phyloP scores from a whole-genome alignment of 2,888 invertebrate species.

The Cosmopolites sordidus region DNA sequence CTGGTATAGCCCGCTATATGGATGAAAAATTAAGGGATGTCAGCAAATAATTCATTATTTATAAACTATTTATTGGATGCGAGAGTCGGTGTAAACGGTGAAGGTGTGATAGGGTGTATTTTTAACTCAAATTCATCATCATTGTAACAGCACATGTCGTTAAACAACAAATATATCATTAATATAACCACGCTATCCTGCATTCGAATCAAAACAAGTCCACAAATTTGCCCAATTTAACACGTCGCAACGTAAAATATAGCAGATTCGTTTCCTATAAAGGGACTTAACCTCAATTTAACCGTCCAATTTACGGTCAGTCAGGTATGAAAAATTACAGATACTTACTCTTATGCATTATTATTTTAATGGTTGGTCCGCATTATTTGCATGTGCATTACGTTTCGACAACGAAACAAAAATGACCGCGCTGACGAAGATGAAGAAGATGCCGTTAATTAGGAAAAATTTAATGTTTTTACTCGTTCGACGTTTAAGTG shows the following conservation, averaged over 20 bases:
- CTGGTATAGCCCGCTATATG: too few species aligned
- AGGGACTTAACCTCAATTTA: slow-evolving; percentile 4
- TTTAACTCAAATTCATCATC: too few species aligned
- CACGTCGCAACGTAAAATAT: background rate
- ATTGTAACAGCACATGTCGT: too few species aligned
- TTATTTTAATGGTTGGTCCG: slow-evolving; percentile 6
- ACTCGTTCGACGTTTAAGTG: background rate
- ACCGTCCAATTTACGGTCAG: slow-evolving; percentile 4
- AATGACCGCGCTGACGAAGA: too few species aligned
- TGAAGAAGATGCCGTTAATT: background rate
- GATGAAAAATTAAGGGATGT: too few species aligned
- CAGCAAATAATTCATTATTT: too few species aligned
- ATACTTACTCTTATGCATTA: slow-evolving; percentile 5
- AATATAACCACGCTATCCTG: too few species aligned
- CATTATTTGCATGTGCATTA: slow-evolving; percentile 1
- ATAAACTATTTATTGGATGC: too few species aligned
- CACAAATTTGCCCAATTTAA: background rate
- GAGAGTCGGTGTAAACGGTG: too few species aligned
- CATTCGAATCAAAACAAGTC: too few species aligned
- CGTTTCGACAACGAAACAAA: background rate
- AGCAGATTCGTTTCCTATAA: background rate
- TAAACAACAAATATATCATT: too few species aligned
- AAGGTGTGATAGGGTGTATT: too few species aligned
- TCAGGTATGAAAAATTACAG: slow-evolving; percentile 12
- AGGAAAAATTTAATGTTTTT: background rate